These are phyloP conservation scores for Vulpes lagopus DNA, from an alignment of 2,113 vertebrate species.

Conservation along the genomic window DNA sequence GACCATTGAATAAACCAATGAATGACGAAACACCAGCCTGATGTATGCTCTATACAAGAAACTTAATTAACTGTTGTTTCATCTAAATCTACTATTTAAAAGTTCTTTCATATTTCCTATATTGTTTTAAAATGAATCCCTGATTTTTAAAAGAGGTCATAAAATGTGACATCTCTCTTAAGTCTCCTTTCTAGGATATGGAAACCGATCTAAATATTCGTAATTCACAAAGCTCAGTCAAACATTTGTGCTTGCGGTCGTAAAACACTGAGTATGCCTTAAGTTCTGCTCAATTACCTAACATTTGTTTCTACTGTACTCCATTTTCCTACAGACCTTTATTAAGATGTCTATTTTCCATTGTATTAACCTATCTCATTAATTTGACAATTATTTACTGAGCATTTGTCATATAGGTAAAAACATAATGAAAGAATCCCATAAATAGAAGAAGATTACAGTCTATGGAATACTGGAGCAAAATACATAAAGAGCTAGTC, in stretches of 20 bases:
- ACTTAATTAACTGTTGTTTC: neutral
- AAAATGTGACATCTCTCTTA: neutral
- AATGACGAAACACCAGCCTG: neutral
- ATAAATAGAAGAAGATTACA: neutral
- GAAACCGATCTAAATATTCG: neutral
- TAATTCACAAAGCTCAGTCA: constrained; percentile 7
- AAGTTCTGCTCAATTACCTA: neutral
- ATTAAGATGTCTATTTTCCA: neutral
- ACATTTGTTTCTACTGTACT: neutral
- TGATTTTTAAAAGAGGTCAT: neutral
- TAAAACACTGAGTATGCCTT: neutral
- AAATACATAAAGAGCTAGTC: neutral
- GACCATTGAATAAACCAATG: neutral
- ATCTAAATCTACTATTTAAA: neutral
- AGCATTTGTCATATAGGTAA: neutral
- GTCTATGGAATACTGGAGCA: neutral
- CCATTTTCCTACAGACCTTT: neutral
- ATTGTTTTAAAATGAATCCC: neutral
- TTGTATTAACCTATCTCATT: neutral
- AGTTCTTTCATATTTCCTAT: neutral
- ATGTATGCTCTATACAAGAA: neutral
- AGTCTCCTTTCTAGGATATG: neutral
- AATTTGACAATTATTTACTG: neutral
- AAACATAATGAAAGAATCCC: neutral
- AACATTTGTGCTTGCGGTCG: neutral